Conservation (phyloP, 2,888 invertebrate genomes). For the Acanthococcus lagerstroemiae region DNA sequence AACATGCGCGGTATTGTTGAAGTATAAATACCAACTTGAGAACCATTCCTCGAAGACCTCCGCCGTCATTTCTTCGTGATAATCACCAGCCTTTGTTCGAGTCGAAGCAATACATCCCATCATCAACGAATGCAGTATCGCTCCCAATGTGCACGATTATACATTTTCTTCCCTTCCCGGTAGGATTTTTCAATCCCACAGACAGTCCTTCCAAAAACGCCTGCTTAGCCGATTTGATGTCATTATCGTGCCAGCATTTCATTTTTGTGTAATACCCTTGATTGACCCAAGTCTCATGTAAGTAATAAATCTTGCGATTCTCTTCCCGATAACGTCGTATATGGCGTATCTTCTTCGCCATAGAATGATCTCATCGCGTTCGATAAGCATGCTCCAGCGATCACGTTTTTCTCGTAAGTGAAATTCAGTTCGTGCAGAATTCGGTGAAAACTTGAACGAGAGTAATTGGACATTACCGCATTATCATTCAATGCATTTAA, state of each 20-base stretch:
- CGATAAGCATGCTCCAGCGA: constrained; percentile 2
- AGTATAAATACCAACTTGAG: too few relatives aligned
- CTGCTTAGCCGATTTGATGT: neutral
- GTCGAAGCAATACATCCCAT: too few relatives aligned
- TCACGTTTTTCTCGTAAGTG: neutral
- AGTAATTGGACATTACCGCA: neutral
- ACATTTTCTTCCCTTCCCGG: neutral
- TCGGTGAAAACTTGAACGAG: neutral
- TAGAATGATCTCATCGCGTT: constrained; percentile 3
- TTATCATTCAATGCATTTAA: neutral
- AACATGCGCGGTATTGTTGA: too few relatives aligned
- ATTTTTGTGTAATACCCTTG: neutral
- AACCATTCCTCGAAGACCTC: too few relatives aligned
- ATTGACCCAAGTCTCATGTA: constrained; percentile 7
- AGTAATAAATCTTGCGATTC: constrained; percentile 9
- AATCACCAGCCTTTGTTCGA: too few relatives aligned
- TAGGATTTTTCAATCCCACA: neutral
- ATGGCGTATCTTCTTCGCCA: constrained; percentile 5
- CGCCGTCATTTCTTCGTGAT: too few relatives aligned
- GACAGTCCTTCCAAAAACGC: neutral
- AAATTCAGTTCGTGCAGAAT: neutral
- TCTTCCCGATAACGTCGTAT: neutral
- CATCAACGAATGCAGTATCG: neutral
- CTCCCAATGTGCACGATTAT: neutral
- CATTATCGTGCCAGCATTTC: neutral